Evolutionary conservation across 2,797 vertebrate genomes (phyloP).

Genomic region (Thunnus albacares): DNA sequence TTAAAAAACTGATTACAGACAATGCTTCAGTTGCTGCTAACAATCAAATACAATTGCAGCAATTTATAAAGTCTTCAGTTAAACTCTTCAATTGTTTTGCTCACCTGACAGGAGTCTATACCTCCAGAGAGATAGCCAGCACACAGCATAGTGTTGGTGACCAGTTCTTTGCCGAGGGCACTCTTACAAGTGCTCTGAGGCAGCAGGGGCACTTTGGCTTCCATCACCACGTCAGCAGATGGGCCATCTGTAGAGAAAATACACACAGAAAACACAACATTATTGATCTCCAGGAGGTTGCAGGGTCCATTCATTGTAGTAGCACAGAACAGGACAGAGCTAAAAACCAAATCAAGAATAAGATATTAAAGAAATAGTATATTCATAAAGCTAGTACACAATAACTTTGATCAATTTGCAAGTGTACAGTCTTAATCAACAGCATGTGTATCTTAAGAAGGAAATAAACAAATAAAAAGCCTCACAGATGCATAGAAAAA

Average conservation of each 20-base stretch:
- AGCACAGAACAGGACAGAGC: too few relatives aligned
- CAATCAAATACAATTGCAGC: neutral
- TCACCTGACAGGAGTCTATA: constrained; percentile 96
- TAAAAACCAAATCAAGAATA: too few relatives aligned
- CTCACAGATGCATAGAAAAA: neutral
- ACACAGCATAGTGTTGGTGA: constrained; percentile 95
- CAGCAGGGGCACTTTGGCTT: constrained; percentile 93
- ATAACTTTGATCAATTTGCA: neutral
- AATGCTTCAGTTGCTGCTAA: too few relatives aligned
- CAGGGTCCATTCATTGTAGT: too few relatives aligned
- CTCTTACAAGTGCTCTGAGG: constrained; percentile 90
- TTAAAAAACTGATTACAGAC: neutral
- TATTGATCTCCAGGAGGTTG: neutral
- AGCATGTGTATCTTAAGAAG: neutral
- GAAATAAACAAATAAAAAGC: neutral
- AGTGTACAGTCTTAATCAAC: neutral
- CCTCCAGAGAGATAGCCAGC: constrained; percentile 93
- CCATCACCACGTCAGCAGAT: constrained; percentile 91
- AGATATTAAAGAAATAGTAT: too few relatives aligned
- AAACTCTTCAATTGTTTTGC: neutral
- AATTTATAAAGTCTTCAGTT: too few relatives aligned
- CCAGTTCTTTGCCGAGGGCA: constrained; percentile 90
- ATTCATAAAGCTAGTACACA: too few relatives aligned
- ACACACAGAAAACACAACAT: neutral
- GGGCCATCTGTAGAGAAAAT: constrained; percentile 88